phyloP scores from a whole-genome alignment of 2,113 vertebrate species.

The Datnioides undecimradiatus region DNA sequence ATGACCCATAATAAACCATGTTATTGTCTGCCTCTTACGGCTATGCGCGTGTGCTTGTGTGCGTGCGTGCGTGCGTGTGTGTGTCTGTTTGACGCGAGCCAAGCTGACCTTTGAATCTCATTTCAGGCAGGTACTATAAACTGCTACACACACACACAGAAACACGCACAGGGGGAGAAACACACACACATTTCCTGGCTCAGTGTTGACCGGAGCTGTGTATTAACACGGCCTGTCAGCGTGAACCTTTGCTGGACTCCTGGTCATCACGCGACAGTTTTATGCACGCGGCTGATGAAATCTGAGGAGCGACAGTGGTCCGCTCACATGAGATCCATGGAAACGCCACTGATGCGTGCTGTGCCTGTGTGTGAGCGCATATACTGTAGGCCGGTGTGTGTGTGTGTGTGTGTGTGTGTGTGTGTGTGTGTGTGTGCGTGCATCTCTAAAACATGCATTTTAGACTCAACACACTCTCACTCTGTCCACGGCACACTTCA shows the following conservation, averaged over 20 bases:
- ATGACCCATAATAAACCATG: slow-evolving; percentile 1
- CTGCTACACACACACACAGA: slow-evolving; percentile 14
- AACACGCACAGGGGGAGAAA: too few species aligned
- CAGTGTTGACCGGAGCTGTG: slow-evolving; percentile 3
- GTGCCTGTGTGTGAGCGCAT: slow-evolving; percentile 2
- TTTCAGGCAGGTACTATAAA: slow-evolving; percentile 33
- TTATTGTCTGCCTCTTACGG: neutral
- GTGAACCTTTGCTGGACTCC: neutral
- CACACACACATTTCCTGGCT: neutral
- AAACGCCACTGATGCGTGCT: slow-evolving; percentile 24
- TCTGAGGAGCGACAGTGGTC: slow-evolving; percentile 19
- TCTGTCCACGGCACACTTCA: slow-evolving; percentile 31
- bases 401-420: neutral
- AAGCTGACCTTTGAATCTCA: slow-evolving; percentile 60
- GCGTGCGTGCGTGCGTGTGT: slow-evolving; percentile 31
- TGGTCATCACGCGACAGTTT: neutral
- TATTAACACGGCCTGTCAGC: neutral
- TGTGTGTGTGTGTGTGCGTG: slow-evolving; percentile 11
- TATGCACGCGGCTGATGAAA: neutral
- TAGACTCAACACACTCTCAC: neutral
- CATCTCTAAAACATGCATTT: slow-evolving; percentile 43
- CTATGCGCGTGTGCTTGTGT: slow-evolving; percentile 31
- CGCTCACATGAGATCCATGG: slow-evolving; percentile 21
- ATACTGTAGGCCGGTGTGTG: too few species aligned
- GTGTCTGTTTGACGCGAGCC: slow-evolving; percentile 10